A percentile compares a stretch with the other conserved stretches of the same genome.
Conservation (phyloP, 1,140 invertebrate species). For the Drosophila sulfurigaster region DNA sequence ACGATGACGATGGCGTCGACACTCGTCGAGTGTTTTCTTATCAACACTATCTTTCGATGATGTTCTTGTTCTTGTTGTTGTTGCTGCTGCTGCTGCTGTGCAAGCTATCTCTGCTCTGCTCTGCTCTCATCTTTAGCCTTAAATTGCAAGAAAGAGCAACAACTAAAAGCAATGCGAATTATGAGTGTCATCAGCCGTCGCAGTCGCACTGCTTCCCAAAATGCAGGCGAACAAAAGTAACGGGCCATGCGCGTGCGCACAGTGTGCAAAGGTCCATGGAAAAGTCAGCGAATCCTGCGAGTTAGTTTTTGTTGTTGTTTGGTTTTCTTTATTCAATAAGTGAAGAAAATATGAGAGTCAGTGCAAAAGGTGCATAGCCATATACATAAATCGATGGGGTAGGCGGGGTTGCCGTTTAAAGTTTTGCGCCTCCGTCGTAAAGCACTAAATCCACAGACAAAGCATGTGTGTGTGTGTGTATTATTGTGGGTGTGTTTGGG, state of each 20-base stretch:
- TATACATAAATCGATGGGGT: conserved; percentile 11
- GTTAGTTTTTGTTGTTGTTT: conserved; percentile 17
- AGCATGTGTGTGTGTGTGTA: conserved; percentile 47
- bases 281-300: not conserved
- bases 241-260: not conserved
- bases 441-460: conserved; percentile 79
- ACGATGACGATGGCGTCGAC: conserved; percentile 1
- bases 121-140: conserved; percentile 35
- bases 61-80: conserved; percentile 30
- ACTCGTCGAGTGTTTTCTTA: conserved; percentile 60
- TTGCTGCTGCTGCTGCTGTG: conserved; percentile 6
- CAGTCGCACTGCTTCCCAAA: conserved; percentile 35
- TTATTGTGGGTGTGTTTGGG: conserved; percentile 57
- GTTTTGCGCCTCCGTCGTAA: conserved; percentile 69
- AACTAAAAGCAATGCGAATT: conserved; percentile 47
- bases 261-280: conserved; percentile 8
- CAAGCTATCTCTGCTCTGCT: conserved; percentile 16
- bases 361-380: conserved; percentile 24
- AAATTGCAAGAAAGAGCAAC: conserved; percentile 23
- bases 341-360: too few relatives aligned
- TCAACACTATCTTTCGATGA: conserved; percentile 60
- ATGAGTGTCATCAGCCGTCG: conserved; percentile 54
- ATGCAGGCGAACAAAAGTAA: conserved; percentile 17
- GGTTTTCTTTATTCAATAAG: too few relatives aligned
- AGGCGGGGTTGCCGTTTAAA: conserved; percentile 43